Conservation (phyloP, 1,140 invertebrate genomes). For the Zaprionus inermis region DNA sequence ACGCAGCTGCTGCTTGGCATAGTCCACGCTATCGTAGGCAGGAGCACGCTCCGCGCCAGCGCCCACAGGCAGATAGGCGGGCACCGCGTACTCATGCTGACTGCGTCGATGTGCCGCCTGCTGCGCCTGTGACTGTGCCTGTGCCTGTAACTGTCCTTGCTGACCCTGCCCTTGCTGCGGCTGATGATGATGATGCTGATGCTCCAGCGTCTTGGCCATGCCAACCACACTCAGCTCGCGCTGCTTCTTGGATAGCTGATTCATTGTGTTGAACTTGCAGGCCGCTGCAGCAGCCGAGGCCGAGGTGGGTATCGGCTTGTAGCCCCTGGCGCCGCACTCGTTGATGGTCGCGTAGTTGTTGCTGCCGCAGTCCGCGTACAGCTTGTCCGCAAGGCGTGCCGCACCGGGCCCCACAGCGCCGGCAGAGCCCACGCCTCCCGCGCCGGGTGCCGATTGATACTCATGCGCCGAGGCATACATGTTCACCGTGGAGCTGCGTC, state of each 20-base stretch:
- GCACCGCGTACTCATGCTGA: slow-evolving; percentile 83
- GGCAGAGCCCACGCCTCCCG: not conserved
- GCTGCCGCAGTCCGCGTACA: slow-evolving; percentile 71
- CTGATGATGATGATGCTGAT: slow-evolving; percentile 70
- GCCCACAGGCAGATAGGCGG: slow-evolving; percentile 58
- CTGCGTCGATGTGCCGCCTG: slow-evolving; percentile 59
- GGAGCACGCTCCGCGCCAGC: slow-evolving; percentile 34
- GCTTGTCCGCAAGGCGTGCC: slow-evolving; percentile 50
- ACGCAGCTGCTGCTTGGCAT: slow-evolving; percentile 58
- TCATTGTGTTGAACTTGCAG: slow-evolving; percentile 80
- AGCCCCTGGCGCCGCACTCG: slow-evolving; percentile 69
- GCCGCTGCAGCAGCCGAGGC: slow-evolving; percentile 67
- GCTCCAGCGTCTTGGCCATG: slow-evolving; percentile 73
- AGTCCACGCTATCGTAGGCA: slow-evolving; percentile 75
- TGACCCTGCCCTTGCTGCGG: slow-evolving; percentile 34
- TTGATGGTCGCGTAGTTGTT: slow-evolving; percentile 83
- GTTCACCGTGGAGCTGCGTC: slow-evolving; percentile 84
- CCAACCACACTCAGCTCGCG: slow-evolving; percentile 62
- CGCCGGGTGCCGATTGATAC: slow-evolving; percentile 53
- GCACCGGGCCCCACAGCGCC: slow-evolving; percentile 37
- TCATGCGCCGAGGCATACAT: slow-evolving; percentile 87
- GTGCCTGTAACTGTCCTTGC: slow-evolving; percentile 53
- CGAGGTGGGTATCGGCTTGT: slow-evolving; percentile 74
- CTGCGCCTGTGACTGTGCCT: slow-evolving; percentile 44
- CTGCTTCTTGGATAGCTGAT: slow-evolving; percentile 73